Evolutionary conservation across 1,140 invertebrate species (phyloP).

Genomic region (Aethina tumida): DNA sequence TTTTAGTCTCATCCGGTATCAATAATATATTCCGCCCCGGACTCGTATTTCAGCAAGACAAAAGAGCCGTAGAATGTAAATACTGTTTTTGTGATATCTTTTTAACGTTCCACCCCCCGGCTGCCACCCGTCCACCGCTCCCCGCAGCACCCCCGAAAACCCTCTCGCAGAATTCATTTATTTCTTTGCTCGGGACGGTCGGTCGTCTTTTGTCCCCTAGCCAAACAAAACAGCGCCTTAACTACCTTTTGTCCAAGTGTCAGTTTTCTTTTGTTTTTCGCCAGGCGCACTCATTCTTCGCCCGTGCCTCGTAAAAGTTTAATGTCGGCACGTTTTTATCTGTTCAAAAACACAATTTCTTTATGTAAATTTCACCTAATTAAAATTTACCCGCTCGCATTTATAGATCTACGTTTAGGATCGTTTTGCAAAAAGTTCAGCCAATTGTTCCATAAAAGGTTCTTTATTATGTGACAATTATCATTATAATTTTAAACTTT

Average conservation of each 20-base stretch:
- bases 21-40: slow-evolving; percentile 28
- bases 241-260: slow-evolving; percentile 39
- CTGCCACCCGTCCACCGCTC: slow-evolving; percentile 18
- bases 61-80: slow-evolving; percentile 32
- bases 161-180: slow-evolving; percentile 32
- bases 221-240: slow-evolving; percentile 36
- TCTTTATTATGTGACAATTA: no score
- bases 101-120: slow-evolving; percentile 25
- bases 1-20: slow-evolving; percentile 19
- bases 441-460: no score
- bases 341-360: slow-evolving; percentile 11
- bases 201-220: slow-evolving; percentile 24
- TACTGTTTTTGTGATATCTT: slow-evolving; percentile 37
- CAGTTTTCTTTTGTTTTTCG: slow-evolving; percentile 35
- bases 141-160: slow-evolving; percentile 19
- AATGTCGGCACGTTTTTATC: slow-evolving; percentile 25
- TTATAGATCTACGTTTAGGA: no score
- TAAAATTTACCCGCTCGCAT: no score
- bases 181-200: slow-evolving; percentile 29
- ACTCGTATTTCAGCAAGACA: slow-evolving; percentile 27
- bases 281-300: slow-evolving; percentile 19
- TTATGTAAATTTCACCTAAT: slow-evolving; percentile 9
- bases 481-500: no score
- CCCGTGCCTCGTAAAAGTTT: slow-evolving; percentile 29
- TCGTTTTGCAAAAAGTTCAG: no score